These are phyloP conservation scores for Aegotheles bennettii DNA, from an alignment of 2,113 vertebrate species.

Conservation along the genomic window DNA sequence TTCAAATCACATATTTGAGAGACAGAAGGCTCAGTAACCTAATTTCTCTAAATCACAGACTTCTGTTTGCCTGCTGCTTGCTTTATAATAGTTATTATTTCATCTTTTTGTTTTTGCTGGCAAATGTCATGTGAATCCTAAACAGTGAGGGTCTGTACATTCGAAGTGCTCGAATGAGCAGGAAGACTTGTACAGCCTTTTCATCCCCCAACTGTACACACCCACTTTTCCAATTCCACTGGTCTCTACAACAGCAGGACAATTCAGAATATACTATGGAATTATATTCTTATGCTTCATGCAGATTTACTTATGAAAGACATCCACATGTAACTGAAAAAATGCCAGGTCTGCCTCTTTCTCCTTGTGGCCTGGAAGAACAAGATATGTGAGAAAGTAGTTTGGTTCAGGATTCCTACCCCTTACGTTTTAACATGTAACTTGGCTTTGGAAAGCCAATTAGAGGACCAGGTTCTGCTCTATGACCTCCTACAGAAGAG, in stretches of 20 bases:
- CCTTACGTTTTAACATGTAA: background rate
- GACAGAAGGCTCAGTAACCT: slow-evolving; percentile 20
- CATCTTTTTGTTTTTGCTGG: background rate
- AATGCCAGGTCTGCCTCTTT: background rate
- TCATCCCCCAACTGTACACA: accelerated
- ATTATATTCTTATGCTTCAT: background rate
- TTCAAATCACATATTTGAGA: slow-evolving; percentile 38
- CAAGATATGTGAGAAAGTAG: background rate
- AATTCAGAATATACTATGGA: background rate
- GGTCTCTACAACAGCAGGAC: background rate
- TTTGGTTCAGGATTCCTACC: background rate
- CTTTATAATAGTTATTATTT: background rate
- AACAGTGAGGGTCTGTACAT: background rate
- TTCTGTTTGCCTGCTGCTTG: slow-evolving; percentile 1
- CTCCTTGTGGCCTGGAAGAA: background rate
- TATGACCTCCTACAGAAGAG: background rate
- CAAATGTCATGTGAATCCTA: background rate
- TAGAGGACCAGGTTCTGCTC: background rate
- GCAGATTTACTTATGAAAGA: background rate
- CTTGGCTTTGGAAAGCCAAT: background rate
- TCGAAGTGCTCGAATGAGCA: background rate
- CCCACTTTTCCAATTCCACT: background rate
- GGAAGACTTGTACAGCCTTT: background rate
- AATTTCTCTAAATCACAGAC: slow-evolving; percentile 24
- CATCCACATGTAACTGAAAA: background rate